These are phyloP conservation scores for Stenoptilia bipunctidactyla DNA, from an alignment of 2,888 invertebrate genomes.

Conservation along the genomic window DNA sequence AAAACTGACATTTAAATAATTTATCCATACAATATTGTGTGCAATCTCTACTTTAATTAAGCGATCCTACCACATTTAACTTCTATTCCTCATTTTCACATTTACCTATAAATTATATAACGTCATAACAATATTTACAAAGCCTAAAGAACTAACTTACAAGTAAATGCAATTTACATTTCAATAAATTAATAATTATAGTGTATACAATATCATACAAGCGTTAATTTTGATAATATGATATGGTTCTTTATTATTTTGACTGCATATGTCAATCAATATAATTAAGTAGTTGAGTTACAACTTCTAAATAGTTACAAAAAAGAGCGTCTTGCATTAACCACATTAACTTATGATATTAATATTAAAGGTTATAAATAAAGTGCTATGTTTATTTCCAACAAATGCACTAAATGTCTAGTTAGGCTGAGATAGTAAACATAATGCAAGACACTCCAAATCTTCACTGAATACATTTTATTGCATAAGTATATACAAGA, in stretches of 20 bases:
- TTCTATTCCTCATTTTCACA: constrained; percentile 50
- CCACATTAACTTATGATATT: too few relatives aligned
- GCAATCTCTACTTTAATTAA: constrained; percentile 49
- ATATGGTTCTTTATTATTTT: constrained; percentile 57
- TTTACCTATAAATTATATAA: constrained; percentile 70
- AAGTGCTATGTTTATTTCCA: too few relatives aligned
- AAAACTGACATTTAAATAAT: constrained; percentile 43
- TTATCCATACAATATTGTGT: constrained; percentile 35
- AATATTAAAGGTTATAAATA: too few relatives aligned
- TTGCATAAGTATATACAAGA: constrained; percentile 15
- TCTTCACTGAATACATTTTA: background rate
- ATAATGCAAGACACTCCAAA: too few relatives aligned
- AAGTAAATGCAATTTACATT: constrained; percentile 67
- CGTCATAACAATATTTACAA: constrained; percentile 71
- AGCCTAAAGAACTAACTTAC: constrained; percentile 67
- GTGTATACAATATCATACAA: constrained; percentile 68
- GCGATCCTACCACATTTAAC: constrained; percentile 55
- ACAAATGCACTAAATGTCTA: too few relatives aligned
- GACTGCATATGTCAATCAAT: constrained; percentile 42
- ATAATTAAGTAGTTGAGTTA: constrained; percentile 44
- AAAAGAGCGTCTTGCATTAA: too few relatives aligned
- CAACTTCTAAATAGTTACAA: constrained; percentile 15
- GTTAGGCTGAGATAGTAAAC: too few relatives aligned
- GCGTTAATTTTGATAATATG: constrained; percentile 56
- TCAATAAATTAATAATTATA: constrained; percentile 57